These are phyloP conservation scores for Macrophya annulata DNA, from an alignment of 2,888 invertebrate genomes.

Conservation along the genomic window DNA sequence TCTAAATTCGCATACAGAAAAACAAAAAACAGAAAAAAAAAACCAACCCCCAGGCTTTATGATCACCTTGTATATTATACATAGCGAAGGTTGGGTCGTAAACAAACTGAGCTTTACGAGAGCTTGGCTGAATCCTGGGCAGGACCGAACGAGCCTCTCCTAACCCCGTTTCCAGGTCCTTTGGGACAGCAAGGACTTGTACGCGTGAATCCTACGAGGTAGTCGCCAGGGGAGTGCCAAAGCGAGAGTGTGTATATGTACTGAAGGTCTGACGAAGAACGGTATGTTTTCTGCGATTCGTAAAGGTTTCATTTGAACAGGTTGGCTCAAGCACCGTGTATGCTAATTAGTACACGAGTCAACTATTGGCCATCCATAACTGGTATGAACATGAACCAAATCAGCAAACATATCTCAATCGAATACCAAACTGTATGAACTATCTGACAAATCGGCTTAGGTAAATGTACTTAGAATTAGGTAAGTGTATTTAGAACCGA, in stretches of 20 bases:
- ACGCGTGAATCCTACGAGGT: not conserved
- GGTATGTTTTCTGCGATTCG: not conserved
- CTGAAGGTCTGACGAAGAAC: not conserved
- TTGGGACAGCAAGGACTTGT: constrained; percentile 33
- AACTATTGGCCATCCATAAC: not conserved
- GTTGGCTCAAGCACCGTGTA: not conserved
- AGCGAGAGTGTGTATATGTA: not conserved
- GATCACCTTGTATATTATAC: constrained; percentile 38
- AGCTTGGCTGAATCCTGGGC: constrained; percentile 21
- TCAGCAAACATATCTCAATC: not conserved
- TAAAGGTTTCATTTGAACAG: constrained; percentile 11
- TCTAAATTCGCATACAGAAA: constrained; percentile 1
- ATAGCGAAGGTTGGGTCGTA: constrained; percentile 29
- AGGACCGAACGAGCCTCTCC: not conserved
- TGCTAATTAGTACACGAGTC: not conserved
- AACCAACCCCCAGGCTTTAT: constrained; percentile 11
- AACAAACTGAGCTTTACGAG: constrained; percentile 43
- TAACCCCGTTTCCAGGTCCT: constrained; percentile 9
- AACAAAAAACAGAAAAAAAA: not conserved
- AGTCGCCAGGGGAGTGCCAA: constrained; percentile 15
- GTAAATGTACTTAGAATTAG: too few relatives aligned
- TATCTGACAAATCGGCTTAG: too few relatives aligned
- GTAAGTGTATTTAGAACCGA: too few relatives aligned
- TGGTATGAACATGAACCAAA: not conserved
- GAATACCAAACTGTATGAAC: not conserved